Evolutionary conservation across 1,140 invertebrate genomes (phyloP).

Genomic region (Drosophila pallidifrons): DNA sequence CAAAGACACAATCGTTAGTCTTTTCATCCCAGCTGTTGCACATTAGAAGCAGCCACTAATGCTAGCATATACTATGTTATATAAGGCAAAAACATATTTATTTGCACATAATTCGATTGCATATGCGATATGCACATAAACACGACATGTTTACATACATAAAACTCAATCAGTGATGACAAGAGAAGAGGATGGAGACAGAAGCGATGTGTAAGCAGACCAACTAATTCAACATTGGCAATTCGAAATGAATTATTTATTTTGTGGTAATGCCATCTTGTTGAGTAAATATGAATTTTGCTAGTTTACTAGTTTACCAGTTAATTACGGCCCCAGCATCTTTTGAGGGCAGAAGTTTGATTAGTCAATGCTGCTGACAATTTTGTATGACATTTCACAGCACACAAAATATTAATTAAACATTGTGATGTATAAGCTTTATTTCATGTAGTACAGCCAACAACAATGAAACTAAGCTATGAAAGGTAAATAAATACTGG

Average conservation of each 20-base stretch:
- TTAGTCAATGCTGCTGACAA: neutral
- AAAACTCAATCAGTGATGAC: constrained; percentile 6
- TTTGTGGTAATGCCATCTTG: constrained; percentile 50
- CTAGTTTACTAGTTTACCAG: constrained; percentile 22
- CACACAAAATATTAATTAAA: constrained; percentile 25
- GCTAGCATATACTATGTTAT: neutral
- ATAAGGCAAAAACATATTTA: constrained; percentile 4
- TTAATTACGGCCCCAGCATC: constrained; percentile 41
- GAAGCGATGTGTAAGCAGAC: neutral
- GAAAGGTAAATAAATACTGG: neutral
- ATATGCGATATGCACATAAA: constrained; percentile 40
- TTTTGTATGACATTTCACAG: constrained; percentile 3
- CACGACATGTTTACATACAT: constrained; percentile 51
- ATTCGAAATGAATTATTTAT: constrained; percentile 70
- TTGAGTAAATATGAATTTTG: constrained; percentile 46
- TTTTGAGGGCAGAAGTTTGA: constrained; percentile 11
- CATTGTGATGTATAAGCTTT: constrained; percentile 4
- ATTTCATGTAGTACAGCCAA: neutral
- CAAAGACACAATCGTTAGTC: neutral
- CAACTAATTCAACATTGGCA: constrained; percentile 7
- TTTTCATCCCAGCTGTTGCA: neutral
- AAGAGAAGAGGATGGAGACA: neutral
- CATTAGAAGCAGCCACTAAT: neutral
- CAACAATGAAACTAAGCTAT: neutral
- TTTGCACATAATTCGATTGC: constrained; percentile 57